Evolutionary conservation across 2,113 vertebrate species (phyloP), one percentile per base, ranked within the genome.

Genomic region (Gulo gulo): DNA sequence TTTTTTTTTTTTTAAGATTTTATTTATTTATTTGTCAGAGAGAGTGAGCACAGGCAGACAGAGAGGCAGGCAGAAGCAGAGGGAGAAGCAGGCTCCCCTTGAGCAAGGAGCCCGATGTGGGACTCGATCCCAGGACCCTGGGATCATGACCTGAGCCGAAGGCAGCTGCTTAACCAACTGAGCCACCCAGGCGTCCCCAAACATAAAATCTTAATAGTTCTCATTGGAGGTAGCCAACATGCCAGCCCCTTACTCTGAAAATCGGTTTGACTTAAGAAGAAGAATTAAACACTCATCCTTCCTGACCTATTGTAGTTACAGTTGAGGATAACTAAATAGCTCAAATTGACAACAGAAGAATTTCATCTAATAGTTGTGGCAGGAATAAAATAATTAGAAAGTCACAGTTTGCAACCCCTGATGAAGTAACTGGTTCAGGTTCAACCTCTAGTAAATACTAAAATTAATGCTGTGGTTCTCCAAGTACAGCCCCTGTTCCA

Each of bases 351-450:
- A 57, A 57, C 29, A 84, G 59, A 93, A 91, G 50, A 84, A 47
- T 85, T 80, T 80, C 34, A 84, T 88, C 20, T 84, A 88, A n/a
- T 87, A 88, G 73, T 84, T 74, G 63, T 74, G 23, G 21, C 39
- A 74, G 55, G 63, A 97, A 96, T 80, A n/a, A 73, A n/a, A 92
- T 67, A 79, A 79, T 36, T 82, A 52, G 45, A 80, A 91, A 84
- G 55, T 69, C 78, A 95, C 18, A 79, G 20, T 69, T 94, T 92
- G n/a, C 39, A 71, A 78, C 71, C 15, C 31, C 3, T 83, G 29
- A 42, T 91, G 47, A 94, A 91, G 39, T 81, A 29, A 42, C 26
- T 57, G n/a, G 78, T 67, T 85, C 34, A 59, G 67, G 3, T 67
- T 50, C 8, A 55, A 50, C 67, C 59, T 63, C 24, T 4, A 85